These are phyloP conservation scores for Pangasius larnaudii DNA, from an alignment of 2,797 vertebrate species.

Conservation along the genomic window DNA sequence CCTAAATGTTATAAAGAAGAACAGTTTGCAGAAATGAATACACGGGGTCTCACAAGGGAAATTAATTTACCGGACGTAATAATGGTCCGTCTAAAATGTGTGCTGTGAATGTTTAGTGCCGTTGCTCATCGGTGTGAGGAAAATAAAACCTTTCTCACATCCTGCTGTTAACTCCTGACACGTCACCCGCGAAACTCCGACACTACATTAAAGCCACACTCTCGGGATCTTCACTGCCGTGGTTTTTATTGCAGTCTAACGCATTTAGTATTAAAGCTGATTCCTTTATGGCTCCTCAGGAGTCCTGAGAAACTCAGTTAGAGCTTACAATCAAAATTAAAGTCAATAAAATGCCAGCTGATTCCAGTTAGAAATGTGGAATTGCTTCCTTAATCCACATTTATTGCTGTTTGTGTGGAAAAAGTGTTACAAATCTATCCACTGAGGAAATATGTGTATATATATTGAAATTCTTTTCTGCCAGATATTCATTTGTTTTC, in stretches of 20 bases:
- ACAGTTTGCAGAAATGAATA: not conserved
- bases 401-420: not conserved
- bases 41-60: not conserved
- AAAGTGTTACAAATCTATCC: not conserved
- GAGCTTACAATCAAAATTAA: not conserved
- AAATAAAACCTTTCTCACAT: not conserved
- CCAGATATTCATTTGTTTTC: too few species aligned
- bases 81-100: too few species aligned
- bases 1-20: not conserved
- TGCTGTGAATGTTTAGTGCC: not conserved
- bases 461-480: not conserved
- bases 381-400: not conserved
- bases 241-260: not conserved
- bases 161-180: not conserved
- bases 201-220: not conserved
- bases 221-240: not conserved
- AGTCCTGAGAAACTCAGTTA: not conserved
- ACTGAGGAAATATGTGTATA: not conserved
- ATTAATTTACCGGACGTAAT: too few species aligned
- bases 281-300: not conserved
- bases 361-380: not conserved
- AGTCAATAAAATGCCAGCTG: not conserved
- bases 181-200: not conserved
- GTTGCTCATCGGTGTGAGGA: not conserved
- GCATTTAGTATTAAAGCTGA: not conserved